Evolutionary conservation across 2,113 vertebrate species (phyloP).

Genomic region (Neoarius graeffei): DNA sequence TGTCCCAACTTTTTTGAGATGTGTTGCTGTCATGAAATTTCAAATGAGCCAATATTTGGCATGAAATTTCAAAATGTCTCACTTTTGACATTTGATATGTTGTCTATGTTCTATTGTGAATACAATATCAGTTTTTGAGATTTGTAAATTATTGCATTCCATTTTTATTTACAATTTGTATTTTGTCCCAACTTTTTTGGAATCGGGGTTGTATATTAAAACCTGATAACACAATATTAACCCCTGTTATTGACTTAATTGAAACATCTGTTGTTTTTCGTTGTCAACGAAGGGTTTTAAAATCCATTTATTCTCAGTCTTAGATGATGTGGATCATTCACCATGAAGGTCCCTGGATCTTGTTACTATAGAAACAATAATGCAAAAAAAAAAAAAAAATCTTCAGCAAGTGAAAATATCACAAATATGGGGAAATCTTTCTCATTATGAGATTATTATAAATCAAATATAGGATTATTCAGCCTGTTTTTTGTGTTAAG

Average conservation of each 20-base stretch:
- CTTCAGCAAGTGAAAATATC: neutral
- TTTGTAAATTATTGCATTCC: no score
- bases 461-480: neutral
- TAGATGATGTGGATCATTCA: neutral
- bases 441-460: neutral
- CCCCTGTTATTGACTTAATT: neutral
- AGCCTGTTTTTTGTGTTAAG: neutral
- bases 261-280: neutral
- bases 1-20: no score
- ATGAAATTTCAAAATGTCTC: no score
- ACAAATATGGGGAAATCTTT: no score
- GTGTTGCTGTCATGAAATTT: no score
- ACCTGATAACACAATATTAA: neutral
- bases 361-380: neutral
- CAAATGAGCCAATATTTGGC: no score
- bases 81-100: no score
- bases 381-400: neutral
- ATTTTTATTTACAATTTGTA: no score
- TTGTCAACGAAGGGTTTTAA: neutral
- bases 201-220: no score
- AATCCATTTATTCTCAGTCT: neutral
- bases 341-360: neutral
- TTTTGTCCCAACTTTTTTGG: no score
- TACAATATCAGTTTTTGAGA: no score
- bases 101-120: no score